Evolutionary conservation across 2,888 invertebrate genomes (phyloP).

Genomic region (Anarsia innoxiella): DNA sequence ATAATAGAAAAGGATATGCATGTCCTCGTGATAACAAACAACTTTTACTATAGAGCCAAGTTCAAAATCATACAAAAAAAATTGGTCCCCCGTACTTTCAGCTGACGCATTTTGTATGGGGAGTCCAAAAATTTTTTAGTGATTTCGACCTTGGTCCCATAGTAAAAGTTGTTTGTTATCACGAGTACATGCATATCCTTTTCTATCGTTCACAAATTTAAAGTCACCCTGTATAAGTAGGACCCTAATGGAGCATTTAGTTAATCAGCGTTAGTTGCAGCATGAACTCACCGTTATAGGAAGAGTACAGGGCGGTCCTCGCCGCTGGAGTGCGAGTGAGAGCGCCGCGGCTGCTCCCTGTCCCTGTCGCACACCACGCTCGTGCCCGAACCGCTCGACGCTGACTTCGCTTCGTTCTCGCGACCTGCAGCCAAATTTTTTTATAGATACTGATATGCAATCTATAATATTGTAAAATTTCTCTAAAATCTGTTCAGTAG

Average conservation of each 20-base stretch:
- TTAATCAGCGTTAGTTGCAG: not conserved
- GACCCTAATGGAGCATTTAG: not conserved
- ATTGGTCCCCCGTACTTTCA: too few relatives aligned
- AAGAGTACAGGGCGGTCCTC: conserved; percentile 27
- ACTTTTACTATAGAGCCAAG: too few relatives aligned
- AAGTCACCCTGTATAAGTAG: too few relatives aligned
- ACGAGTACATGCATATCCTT: not conserved
- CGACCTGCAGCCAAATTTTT: not conserved
- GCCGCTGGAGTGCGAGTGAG: conserved; percentile 61
- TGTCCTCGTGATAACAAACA: too few relatives aligned
- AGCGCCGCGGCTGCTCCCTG: too few relatives aligned
- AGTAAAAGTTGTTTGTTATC: not conserved
- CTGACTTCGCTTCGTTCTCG: conserved; percentile 43
- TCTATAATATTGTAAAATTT: not conserved
- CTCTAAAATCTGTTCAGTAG: not conserved
- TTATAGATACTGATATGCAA: not conserved
- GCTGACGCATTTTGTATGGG: not conserved
- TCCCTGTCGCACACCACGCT: conserved; percentile 44
- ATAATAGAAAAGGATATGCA: too few relatives aligned
- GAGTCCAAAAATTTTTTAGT: not conserved
- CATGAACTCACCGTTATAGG: not conserved
- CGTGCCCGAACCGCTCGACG: conserved; percentile 48
- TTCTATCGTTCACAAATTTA: not conserved
- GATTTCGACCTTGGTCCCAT: not conserved
- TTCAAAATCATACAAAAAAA: too few relatives aligned